Base-by-base conservation (phyloP, 2,113 vertebrate genomes). In the Nerophis lumbriciformis region DNA sequence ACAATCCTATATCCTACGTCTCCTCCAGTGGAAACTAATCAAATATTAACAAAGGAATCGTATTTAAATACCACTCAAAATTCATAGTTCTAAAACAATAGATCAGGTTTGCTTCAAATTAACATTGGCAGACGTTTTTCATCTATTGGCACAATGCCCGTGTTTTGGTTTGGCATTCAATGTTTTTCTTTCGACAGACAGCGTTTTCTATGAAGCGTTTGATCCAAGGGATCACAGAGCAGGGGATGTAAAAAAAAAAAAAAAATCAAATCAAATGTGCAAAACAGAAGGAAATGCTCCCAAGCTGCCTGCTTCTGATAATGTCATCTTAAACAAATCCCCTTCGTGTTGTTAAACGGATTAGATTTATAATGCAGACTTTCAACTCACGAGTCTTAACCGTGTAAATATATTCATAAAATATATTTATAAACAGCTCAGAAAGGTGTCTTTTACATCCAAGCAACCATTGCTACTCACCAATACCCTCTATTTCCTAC, bases 11-110 rank as follows among this genome's bases (percentile, higher is more conserved):
- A 28, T 28, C 28, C 28, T 3, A 28, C 4, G 66, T 78, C 62
- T 77, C 70, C 56, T 72, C 64, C 67, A 81, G 80, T 71, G 49
- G 65, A 65, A 70, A 35, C 63, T 0, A 54, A 69, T 54, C 50
- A 68, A 72, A 70, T 45, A 62, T 53, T 73, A 59, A 72, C 11
- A 52, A 67, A 28, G 45, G 52, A 42, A 47, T 16, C 38, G 35
- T n/a, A n/a, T 1, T 6, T 8, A 21, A 49, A 28, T 35, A 48
- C 63, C 28, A 48, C 35, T 60, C 14, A n/a, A 8, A n/a, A 67
- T 38, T 57, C 38, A 12, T 6, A 44, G 39, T 57, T 44, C 16
- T 57, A 42, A 56, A n/a, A 10, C 5, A 15, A 45, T 5, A 61
- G 19, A 47, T 8, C 36, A 14, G 53, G 44, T 56, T 63, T 61